Conservation (phyloP, 1,140 invertebrate species). For the Callitettix versicolor region DNA sequence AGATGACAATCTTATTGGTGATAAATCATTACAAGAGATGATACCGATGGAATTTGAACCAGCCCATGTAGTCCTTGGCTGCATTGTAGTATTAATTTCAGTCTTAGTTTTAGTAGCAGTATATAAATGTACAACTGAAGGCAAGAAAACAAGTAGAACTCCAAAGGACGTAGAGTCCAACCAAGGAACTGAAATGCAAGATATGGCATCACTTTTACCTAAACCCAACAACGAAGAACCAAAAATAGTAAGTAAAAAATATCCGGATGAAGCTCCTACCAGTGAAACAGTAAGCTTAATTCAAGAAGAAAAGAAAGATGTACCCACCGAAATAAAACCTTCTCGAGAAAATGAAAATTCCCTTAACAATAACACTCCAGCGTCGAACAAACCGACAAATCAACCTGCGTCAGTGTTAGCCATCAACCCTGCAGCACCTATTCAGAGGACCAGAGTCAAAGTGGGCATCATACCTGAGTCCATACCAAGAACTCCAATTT, state of each 20-base stretch:
- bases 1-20: too few species aligned
- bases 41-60: too few species aligned
- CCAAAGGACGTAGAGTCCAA: slow-evolving; percentile 16
- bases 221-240: slow-evolving; percentile 20
- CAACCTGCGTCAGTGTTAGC: background rate
- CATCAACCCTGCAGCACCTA: slow-evolving; percentile 13
- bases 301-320: slow-evolving; percentile 2
- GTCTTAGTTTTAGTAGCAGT: slow-evolving; percentile 10
- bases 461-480: slow-evolving; percentile 18
- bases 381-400: background rate
- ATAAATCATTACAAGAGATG: too few species aligned
- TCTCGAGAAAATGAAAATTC: slow-evolving; percentile 6
- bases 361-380: slow-evolving; percentile 3
- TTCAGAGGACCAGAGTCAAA: slow-evolving; percentile 21
- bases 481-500: slow-evolving; percentile 20
- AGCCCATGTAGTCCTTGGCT: slow-evolving; percentile 2
- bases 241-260: slow-evolving; percentile 9
- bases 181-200: slow-evolving; percentile 23
- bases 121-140: background rate
- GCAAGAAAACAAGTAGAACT: slow-evolving; percentile 12
- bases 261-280: slow-evolving; percentile 15
- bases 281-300: slow-evolving; percentile 17
- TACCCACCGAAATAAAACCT: background rate
- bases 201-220: slow-evolving; percentile 22
- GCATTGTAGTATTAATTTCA: slow-evolving; percentile 9